A percentile compares a stretch with the other conserved stretches of the same genome.
Conservation (phyloP, 2,888 invertebrate species). For the Nomada ferruginata region DNA sequence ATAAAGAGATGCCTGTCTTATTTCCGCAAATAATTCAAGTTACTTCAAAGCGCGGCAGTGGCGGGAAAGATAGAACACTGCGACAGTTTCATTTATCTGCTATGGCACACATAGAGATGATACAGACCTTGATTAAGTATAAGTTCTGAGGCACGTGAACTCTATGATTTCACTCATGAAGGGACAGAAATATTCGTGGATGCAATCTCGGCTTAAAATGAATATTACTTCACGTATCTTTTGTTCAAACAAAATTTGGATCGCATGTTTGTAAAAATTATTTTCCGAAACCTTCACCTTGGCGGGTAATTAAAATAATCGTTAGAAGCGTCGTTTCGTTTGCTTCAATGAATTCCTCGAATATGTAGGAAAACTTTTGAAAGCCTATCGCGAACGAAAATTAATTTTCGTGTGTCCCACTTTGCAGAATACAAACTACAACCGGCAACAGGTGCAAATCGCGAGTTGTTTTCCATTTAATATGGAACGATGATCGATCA, state of each 20-base stretch:
- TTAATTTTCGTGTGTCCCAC: too few species aligned
- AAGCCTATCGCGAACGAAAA: too few species aligned
- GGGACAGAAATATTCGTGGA: too few species aligned
- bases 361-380: too few species aligned
- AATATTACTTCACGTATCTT: neutral
- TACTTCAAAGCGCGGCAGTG: slow-evolving; percentile 20
- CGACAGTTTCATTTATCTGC: slow-evolving; percentile 10
- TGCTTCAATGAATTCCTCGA: too few species aligned
- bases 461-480: neutral
- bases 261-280: neutral
- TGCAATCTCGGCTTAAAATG: too few species aligned
- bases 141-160: too few species aligned
- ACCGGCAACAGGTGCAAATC: neutral
- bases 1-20: slow-evolving; percentile 10
- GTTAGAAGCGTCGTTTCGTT: neutral
- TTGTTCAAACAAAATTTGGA: neutral
- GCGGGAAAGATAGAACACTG: slow-evolving; percentile 20
- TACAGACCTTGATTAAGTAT: too few species aligned
- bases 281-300: neutral
- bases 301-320: neutral
- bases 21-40: slow-evolving; percentile 47
- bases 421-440: too few species aligned
- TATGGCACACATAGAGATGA: neutral
- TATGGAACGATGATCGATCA: neutral
- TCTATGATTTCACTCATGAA: too few species aligned